These are phyloP conservation scores for Lanius collurio DNA, from an alignment of 2,113 vertebrate genomes.

Conservation along the genomic window DNA sequence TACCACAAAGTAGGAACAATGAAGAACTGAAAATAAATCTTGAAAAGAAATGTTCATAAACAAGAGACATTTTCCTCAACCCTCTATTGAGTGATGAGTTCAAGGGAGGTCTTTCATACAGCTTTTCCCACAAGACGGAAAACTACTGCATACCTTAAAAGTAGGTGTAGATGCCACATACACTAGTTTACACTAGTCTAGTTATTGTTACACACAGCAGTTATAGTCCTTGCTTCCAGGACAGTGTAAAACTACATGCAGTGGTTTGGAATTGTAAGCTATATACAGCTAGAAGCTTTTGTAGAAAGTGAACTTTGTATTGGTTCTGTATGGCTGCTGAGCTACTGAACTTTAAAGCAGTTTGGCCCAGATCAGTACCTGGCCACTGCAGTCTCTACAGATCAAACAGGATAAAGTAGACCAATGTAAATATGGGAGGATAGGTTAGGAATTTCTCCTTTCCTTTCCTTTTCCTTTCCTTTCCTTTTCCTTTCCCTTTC, in stretches of 20 bases:
- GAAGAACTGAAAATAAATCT: slow-evolving; percentile 21
- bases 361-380: background rate
- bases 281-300: background rate
- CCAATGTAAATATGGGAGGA: rapidly evolving
- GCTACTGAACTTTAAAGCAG: background rate
- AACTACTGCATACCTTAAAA: background rate
- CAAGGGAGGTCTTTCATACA: background rate
- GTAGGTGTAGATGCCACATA: background rate
- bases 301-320: background rate
- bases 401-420: background rate
- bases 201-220: background rate
- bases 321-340: background rate
- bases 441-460: rapidly evolving
- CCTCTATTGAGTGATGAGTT: background rate
- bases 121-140: background rate
- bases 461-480: no score
- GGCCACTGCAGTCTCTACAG: background rate
- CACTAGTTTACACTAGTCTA: background rate
- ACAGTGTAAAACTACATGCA: background rate
- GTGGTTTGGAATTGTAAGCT: background rate
- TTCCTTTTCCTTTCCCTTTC: no score
- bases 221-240: background rate
- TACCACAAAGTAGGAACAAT: slow-evolving; percentile 1
- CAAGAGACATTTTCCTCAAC: background rate
- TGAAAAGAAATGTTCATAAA: background rate